These are phyloP conservation scores for Zaprionus taronus DNA, from an alignment of 1,140 invertebrate genomes.

Conservation along the genomic window DNA sequence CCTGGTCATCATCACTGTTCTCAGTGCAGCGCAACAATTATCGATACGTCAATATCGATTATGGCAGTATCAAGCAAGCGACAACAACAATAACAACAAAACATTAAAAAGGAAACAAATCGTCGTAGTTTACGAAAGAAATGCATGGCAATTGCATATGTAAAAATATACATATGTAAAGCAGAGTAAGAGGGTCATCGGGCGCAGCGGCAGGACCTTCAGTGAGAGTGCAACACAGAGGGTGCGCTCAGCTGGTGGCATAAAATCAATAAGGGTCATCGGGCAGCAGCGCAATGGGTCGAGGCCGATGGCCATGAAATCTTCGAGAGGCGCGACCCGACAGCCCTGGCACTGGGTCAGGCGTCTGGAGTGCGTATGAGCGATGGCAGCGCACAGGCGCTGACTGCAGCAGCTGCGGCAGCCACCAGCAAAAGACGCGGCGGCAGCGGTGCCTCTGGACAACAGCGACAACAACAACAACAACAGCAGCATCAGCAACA, in stretches of 20 bases:
- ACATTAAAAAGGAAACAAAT: conserved; percentile 7
- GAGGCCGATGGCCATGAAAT: conserved; percentile 79
- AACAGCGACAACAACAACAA: conserved; percentile 30
- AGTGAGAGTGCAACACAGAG: not conserved
- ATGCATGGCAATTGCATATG: not conserved
- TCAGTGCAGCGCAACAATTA: not conserved
- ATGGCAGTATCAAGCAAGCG: not conserved
- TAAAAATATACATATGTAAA: too few species aligned
- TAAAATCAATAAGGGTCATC: conserved; percentile 44
- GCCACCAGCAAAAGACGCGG: conserved; percentile 63
- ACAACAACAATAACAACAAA: conserved; percentile 15
- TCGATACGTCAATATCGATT: conserved; percentile 9
- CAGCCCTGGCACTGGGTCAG: not conserved
- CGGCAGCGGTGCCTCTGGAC: conserved; percentile 6
- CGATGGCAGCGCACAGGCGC: conserved; percentile 56
- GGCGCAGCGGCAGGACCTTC: not conserved
- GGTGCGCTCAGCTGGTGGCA: conserved; percentile 2
- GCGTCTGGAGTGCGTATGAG: conserved; percentile 18
- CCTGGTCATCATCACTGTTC: not conserved
- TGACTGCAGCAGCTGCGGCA: conserved; percentile 63
- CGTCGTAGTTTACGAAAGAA: not conserved
- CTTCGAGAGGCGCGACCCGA: conserved; percentile 56
- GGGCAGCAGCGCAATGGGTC: conserved; percentile 59
- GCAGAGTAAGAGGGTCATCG: not conserved
- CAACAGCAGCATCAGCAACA: conserved; percentile 17